Percentiles rank a stretch among this genome's conserved stretches.
Evolutionary conservation across 2,888 invertebrate species (phyloP).

Genomic region (Halictus quadricinctus): DNA sequence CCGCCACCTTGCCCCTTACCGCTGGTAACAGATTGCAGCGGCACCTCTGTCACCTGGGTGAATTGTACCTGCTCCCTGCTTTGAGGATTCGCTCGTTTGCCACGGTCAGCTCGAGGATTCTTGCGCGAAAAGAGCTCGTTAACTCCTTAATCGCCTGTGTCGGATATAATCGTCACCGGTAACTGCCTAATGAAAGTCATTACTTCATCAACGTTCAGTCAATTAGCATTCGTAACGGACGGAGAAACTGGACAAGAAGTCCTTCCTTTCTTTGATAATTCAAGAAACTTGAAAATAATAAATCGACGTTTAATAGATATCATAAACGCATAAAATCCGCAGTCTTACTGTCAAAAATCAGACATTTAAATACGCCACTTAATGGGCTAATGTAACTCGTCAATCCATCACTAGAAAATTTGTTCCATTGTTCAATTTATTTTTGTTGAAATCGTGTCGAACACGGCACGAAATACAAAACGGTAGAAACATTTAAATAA

Average conservation of each 20-base stretch:
- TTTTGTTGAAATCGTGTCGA: too few relatives aligned
- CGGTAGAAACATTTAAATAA: neutral
- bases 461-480: too few relatives aligned
- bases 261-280: too few relatives aligned
- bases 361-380: too few relatives aligned
- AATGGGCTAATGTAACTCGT: too few relatives aligned
- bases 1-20: neutral
- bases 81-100: slow-evolving; percentile 1
- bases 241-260: too few relatives aligned
- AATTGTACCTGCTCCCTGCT: neutral
- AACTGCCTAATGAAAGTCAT: neutral
- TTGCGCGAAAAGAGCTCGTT: neutral
- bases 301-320: too few relatives aligned
- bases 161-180: neutral
- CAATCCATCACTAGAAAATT: too few relatives aligned
- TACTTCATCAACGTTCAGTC: neutral
- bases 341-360: too few relatives aligned
- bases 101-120: neutral
- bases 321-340: too few relatives aligned
- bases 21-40: slow-evolving; percentile 48
- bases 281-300: too few relatives aligned
- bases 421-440: too few relatives aligned
- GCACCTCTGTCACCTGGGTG: neutral
- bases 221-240: neutral
- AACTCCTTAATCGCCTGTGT: neutral